Conservation (phyloP, 2,888 invertebrate species). For the Archips xylosteana region DNA sequence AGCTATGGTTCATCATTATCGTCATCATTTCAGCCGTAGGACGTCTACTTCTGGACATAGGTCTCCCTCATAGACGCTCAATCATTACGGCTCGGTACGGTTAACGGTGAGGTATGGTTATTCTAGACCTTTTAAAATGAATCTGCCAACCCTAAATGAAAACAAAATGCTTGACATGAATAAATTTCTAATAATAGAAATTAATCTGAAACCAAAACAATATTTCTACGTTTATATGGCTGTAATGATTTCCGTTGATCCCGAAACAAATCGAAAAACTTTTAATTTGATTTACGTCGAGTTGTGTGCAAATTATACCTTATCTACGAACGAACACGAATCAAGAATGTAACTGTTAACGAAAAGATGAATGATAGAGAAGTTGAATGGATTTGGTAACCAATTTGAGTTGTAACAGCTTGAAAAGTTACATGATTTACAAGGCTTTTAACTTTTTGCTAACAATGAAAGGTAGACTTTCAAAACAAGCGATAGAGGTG, state of each 20-base stretch:
- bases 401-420: conserved; percentile 1
- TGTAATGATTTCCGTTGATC: conserved; percentile 28
- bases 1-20: too few species aligned
- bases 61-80: too few species aligned
- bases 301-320: conserved; percentile 54
- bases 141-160: too few species aligned
- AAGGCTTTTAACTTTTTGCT: neutral
- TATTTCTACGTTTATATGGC: neutral
- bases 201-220: neutral
- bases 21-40: too few species aligned
- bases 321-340: conserved; percentile 51
- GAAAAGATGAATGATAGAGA: conserved; percentile 29
- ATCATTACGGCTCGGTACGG: too few species aligned
- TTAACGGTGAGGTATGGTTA: too few species aligned
- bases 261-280: conserved; percentile 60
- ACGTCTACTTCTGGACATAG: too few species aligned
- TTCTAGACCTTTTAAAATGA: too few species aligned
- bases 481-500: too few species aligned
- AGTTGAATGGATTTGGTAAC: conserved; percentile 25
- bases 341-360: conserved; percentile 29
- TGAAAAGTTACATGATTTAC: neutral
- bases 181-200: neutral
- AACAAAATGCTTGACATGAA: too few species aligned
- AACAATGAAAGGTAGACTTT: neutral
- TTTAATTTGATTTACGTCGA: conserved; percentile 58